Conservation (phyloP, 2,888 invertebrate species). For the Amorpha juglandis region DNA sequence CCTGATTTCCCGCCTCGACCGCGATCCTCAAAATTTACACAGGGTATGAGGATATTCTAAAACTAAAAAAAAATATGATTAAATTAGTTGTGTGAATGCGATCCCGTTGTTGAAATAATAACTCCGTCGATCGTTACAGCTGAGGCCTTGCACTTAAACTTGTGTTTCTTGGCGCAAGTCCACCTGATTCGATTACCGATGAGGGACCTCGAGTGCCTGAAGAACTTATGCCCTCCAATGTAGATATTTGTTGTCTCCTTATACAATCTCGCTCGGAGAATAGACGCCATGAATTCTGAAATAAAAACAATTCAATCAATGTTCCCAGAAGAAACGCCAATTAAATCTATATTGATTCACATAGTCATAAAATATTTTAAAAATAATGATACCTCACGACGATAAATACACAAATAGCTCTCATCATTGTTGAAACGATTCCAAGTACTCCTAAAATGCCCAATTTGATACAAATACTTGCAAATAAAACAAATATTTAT, state of each 20-base stretch:
- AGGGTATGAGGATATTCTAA: background rate
- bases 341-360: background rate
- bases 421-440: no score
- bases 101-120: conserved; percentile 65
- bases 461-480: background rate
- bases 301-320: conserved; percentile 28
- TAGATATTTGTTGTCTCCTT: conserved; percentile 66
- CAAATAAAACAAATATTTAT: background rate
- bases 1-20: no score
- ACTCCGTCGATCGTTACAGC: conserved; percentile 72
- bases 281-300: conserved; percentile 63
- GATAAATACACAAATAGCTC: no score
- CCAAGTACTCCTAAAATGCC: background rate
- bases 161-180: conserved; percentile 76
- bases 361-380: background rate
- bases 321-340: background rate
- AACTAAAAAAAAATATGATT: background rate
- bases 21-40: no score
- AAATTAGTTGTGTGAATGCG: conserved; percentile 57
- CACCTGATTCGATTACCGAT: conserved; percentile 73
- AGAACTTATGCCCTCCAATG: conserved; percentile 74
- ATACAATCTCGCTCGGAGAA: conserved; percentile 61
- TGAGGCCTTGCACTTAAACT: conserved; percentile 72
- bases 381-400: background rate
- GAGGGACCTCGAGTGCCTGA: conserved; percentile 71